A percentile compares a stretch with the other conserved stretches of the same genome.
Conservation (phyloP, 2,888 invertebrate genomes). For the Helobdella robusta region DNA sequence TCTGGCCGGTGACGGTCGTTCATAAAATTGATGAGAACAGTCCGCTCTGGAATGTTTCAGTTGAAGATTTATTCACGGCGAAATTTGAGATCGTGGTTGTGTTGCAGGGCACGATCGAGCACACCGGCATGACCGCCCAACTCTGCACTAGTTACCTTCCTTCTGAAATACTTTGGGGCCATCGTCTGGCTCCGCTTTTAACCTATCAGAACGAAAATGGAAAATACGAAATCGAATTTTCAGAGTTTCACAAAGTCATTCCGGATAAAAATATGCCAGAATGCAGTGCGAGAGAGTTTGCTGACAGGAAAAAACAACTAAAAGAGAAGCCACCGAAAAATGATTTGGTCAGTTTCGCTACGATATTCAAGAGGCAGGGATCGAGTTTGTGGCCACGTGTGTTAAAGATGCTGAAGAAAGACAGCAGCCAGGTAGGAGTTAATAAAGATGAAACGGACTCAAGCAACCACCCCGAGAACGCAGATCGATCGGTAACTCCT, state of each 20-base stretch:
- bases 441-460: no score
- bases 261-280: slow-evolving; percentile 53
- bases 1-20: slow-evolving; percentile 93
- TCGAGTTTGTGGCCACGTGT: no score
- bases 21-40: slow-evolving; percentile 84
- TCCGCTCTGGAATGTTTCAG: slow-evolving; percentile 80
- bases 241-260: slow-evolving; percentile 47
- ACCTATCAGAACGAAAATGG: slow-evolving; percentile 49
- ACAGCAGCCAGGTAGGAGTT: no score
- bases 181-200: slow-evolving; percentile 47
- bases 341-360: neutral
- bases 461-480: no score
- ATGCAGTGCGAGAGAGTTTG: slow-evolving; percentile 29
- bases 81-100: slow-evolving; percentile 92
- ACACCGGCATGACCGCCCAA: slow-evolving; percentile 39
- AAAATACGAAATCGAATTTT: slow-evolving; percentile 48
- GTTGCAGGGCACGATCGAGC: slow-evolving; percentile 54
- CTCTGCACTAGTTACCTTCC: slow-evolving; percentile 53
- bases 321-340: neutral
- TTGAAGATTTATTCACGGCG: slow-evolving; percentile 78
- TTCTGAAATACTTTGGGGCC: slow-evolving; percentile 50
- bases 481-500: no score
- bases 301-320: neutral
- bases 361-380: no score
- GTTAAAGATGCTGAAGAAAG: no score